Evolutionary conservation across 2,797 vertebrate species (phyloP), one percentile per base, ranked within the genome.

Genomic region (Pseudochirops corinnae): DNA sequence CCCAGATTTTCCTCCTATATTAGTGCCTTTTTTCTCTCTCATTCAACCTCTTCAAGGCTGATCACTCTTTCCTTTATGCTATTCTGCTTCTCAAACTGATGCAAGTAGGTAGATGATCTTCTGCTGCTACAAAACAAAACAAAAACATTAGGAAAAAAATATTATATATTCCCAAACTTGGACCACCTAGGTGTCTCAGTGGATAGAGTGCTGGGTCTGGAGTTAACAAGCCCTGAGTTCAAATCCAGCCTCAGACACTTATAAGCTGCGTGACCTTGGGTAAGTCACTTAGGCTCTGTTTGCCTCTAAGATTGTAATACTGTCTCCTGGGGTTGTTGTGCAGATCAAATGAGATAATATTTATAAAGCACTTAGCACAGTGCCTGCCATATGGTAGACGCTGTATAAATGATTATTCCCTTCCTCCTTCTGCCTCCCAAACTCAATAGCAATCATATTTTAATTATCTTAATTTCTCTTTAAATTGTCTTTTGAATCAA

Each of bases 341-440:
- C 26, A 9, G 39, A 87, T 87, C 39, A 82, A 87, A 87, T 87
- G 74, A 87, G 74, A 87, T 50, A 87, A 87, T 87, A 87, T 87
- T 87, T 87, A 87, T 50, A 87, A 87, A 87, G 39, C 24, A 87
- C 9, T 87, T 87, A 87, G 24, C 74, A 87, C 74, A 50, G 74
- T 50, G 39, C 39, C 74, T 87, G 39, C 74, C 74, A 87, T 87
- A 87, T 87, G 74, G 74, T 87, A 87, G 52, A 74, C n/a, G 50
- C 18, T 4, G 28, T 33, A 1, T 0, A 53, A 55, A 0, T 56
- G 11, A 29, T 57, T 12, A 74, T 52, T 16, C 2, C 1, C 0
- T 31, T 91, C 33, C 31, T 7, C 31, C 16, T 82, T 18, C 26
- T 21, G n/a, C 39, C 21, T 92, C 14, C 39, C 39, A 28, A 50